Base-by-base conservation (phyloP, 35 echinoderm and acorn worm genomes). In the Heliocidaris erythrogramma region DNA sequence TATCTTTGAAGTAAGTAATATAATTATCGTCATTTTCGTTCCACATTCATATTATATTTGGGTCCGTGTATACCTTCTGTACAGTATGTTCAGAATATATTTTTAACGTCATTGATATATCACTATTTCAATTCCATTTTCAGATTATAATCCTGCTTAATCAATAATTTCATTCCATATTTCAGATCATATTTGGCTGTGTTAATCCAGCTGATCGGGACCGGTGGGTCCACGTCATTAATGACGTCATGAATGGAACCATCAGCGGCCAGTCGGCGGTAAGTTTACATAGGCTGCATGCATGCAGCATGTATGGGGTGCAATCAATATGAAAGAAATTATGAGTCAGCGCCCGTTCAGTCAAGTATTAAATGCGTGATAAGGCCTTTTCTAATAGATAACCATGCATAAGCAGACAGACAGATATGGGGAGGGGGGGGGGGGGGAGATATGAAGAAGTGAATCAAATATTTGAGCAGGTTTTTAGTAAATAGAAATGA, bases 161-260 rank as follows among this genome's bases (percentile, higher is more conserved):
- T 42, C 35, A 42, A 42, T 42, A 42, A 42, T 16, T 13, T 52
- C 85, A 47, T 94, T 88, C 42, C 48, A 18, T 94, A 12, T 48
- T 94, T 94, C 48, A 85, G 84, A 85, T 94, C 14, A 85, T 94
- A 85, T 94, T 94, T 88, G 32, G 84, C 18, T 94, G 94, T 94
- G 69, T 35, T 27, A 78, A 94, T 52, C 69, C 69, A 48, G 96
- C 94, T 31, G 94, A 96, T 31, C 65, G 90, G 18, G 94, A 96
- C 48, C 50, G 93, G 29, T 96, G 94, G 96, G 85, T 96, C 9
- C 85, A 95, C 49, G 92, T 87, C 71, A 96, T 96, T 24, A 96
- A 95, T 96, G 96, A 96, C 96, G 88, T 96, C 91, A 95, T 96
- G 47, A 95, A 92, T 56, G 90, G 30, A 9, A 92, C 92, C 16